Base-by-base conservation (phyloP, 2,888 invertebrate genomes). In the Beris chalybata region DNA sequence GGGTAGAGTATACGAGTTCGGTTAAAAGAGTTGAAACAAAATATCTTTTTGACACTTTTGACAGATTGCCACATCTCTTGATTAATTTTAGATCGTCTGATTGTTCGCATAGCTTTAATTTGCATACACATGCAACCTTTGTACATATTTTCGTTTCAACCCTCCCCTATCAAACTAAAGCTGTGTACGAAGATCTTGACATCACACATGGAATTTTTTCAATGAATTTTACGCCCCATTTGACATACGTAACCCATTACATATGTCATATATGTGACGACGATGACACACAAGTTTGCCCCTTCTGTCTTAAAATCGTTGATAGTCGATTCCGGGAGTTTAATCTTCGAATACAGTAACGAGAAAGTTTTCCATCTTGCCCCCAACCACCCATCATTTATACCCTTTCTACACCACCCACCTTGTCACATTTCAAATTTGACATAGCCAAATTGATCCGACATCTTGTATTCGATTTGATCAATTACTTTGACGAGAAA, bases 391-490 rank as follows among this genome's bases (percentile, higher is more conserved):
- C 32, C 52, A 13, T 61, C 61, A 43, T 32, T 61, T 50, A 61
- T 61, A 50, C 52, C 13, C 50, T 50, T 30, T 29, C 45, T 22
- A 11, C 43, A 11, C 43, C 9, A 56, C n/a, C 43, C 32, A 32
- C 38, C 32, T 31, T 11, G n/a, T 22, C 52, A 4, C 54, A n/a
- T 54, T 54, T 75, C 75, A 76, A 73, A 73, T 68, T 67, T 72
- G 73, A 75, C 74, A 74, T 72, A 71, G 71, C 61, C 74, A 74
- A 74, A 76, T 76, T 74, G 74, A 75, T 74, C 74, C 74, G 75
- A 76, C 76, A 75, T 74, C 74, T 74, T 73, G 73, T 73, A 75
- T 75, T 75, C 74, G 74, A 75, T 75, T 74, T 71, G 65, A 65
- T 65, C 65, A 65, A 65, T 65, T 65, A 65, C 65, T 65, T 65